phyloP scores from a whole-genome alignment of 30 jellyfish, hydroid and myxozoan species.

The Cassiopea andromeda region DNA sequence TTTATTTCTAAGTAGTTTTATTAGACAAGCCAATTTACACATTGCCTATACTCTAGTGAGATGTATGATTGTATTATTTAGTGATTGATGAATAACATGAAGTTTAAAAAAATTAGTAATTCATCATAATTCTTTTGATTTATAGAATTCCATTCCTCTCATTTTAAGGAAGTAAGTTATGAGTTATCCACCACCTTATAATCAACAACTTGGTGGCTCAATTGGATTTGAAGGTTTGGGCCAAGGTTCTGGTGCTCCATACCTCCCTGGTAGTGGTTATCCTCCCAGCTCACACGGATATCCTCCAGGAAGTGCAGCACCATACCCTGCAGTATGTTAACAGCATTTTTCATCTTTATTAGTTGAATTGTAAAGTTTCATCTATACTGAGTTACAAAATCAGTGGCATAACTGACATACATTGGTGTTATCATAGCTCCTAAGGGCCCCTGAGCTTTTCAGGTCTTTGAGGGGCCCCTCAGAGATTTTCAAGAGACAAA shows the following conservation, averaged over 20 bases:
- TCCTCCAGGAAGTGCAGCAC: conserved; percentile 24
- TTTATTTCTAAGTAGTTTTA: too few species aligned
- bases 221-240: conserved; percentile 63
- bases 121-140: not conserved
- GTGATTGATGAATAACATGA: too few species aligned
- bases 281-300: conserved; percentile 12
- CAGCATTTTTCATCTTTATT: not conserved
- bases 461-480: too few species aligned
- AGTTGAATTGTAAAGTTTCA: not conserved
- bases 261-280: conserved; percentile 21
- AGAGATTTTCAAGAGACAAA: too few species aligned
- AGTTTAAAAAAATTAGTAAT: not conserved
- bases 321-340: conserved; percentile 45
- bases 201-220: conserved; percentile 26
- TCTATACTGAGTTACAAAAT: too few species aligned
- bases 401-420: too few species aligned
- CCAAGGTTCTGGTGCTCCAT: conserved; percentile 8
- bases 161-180: not conserved
- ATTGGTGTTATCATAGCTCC: too few species aligned
- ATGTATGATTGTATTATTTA: too few species aligned
- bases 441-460: too few species aligned
- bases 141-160: not conserved
- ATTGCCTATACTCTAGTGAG: too few species aligned
- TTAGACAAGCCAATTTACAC: too few species aligned
- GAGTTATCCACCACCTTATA: conserved; percentile 67